Base-by-base conservation (phyloP, 2,797 vertebrate genomes). In the Eupleurogrammus muticus region DNA sequence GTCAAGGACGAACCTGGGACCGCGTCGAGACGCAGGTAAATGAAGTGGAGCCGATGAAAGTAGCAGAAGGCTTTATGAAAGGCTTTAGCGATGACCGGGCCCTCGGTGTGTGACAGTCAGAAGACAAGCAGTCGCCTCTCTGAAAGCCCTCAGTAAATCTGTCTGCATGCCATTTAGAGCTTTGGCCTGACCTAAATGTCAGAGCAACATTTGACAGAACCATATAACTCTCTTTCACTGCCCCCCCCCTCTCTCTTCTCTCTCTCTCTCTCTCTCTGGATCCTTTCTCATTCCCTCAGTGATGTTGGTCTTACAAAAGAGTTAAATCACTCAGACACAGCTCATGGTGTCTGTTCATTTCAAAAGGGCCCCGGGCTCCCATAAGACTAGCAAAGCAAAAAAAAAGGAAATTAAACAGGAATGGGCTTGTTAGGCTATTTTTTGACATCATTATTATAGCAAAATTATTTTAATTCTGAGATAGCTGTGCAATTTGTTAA, bases 101-200 rank as follows among this genome's bases (percentile, higher is more conserved):
- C 53, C 48, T 55, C 56, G 69, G 73, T 71, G 52, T 80, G 72
- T 83, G 81, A 80, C 76, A 77, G 79, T 73, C 73, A 61, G 75
- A 66, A 81, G 84, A 86, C 81, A 61, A 81, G 77, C 69, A 70
- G 63, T 57, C 20, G 70, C 73, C 80, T 73, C 79, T 71, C 66
- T 60, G 70, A 85, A 80, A 81, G 82, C 61, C 75, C 71, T 79
- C 72, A 50, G 79, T 91, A 90, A 85, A 81, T 85, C 82, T 88
- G 81, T 85, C 78, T 78, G 80, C 75, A 81, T 81, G 77, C 82
- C 82, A 87, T 89, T 89, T 83, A 87, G 79, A 89, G 80, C 70
- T 9, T 23, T 75, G 79, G 71, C 79, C 82, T 87, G 84, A 87
- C 83, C 84, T 70, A 90, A 90, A 91, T 89, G 85, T 85, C 86